Base-by-base conservation (phyloP, 2,888 invertebrate genomes). In the Petrolisthes manimaculis region DNA sequence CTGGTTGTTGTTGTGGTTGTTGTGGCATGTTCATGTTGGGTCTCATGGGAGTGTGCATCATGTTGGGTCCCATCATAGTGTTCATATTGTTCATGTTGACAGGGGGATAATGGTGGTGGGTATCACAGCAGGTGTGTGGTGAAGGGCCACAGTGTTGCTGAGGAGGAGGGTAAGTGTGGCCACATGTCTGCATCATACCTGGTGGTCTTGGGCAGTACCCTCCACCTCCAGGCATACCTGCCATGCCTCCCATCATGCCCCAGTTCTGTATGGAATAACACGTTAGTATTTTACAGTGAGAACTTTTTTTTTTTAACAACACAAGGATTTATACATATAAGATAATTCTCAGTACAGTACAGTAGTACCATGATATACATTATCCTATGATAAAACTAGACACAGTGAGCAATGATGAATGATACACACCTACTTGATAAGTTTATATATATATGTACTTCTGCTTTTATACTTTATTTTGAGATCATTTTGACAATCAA, bases 161-260 rank as follows among this genome's bases (percentile, higher is more conserved):
- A 71, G 78, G 88, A 71, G 78, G 84, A 61, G 84, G 84, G 81
- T 88, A 88, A n/a, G 80, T 84, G 53, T 79, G 88, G 84, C 56
- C 84, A 67, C 89, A 86, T n/a, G 69, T 69, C 18, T 81, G 86
- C 12, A 61, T 75, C 83, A 86, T 81, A 54, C 79, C 75, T 21
- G 86, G 84, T n/a, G 75, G 37, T 61, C 79, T 75, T 61, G 71
- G 71, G 37, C 80, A 80, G 67, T 80, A 86, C 37, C 86, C 89
- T 53, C 80, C 80, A 51, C 88, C 74, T 1, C 81, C 75, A 67
- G 55, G 54, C 86, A 86, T 84, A 8, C 74, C 80, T 14, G 77
- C 79, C 74, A 83, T 86, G 9, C 80, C 81, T 51, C 88, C 84
- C 74, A 84, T 83, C 88, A 88, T 88, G 54, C 88, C 88, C 88